Evolutionary conservation across 2,797 vertebrate species (phyloP).

Genomic region (Monodelphis domestica): DNA sequence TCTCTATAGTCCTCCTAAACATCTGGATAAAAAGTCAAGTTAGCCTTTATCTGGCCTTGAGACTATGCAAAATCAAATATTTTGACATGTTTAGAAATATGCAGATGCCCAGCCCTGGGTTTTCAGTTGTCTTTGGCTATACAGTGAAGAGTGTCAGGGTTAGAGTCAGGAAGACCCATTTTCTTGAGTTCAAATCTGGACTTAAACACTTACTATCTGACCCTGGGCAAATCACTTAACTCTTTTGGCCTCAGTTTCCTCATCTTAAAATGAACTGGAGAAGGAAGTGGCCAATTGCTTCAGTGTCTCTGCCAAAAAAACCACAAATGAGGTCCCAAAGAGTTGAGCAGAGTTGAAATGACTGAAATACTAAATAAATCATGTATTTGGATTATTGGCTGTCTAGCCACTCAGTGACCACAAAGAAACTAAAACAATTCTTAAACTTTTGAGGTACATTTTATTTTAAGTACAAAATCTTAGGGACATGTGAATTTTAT

Average conservation of each 20-base stretch:
- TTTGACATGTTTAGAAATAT: conserved; percentile 25
- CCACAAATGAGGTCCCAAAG: neutral
- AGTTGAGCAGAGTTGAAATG: neutral
- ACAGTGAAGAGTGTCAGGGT: too few species aligned
- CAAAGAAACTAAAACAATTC: neutral
- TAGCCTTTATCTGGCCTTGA: neutral
- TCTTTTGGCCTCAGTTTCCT: neutral
- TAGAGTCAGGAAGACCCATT: neutral
- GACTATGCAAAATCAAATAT: neutral
- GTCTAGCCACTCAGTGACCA: neutral
- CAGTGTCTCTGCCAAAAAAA: neutral
- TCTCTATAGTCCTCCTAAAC: neutral
- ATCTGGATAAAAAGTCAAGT: neutral
- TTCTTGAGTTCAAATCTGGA: neutral
- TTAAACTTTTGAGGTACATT: neutral
- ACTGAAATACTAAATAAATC: neutral
- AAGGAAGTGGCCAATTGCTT: neutral
- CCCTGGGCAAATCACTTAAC: neutral
- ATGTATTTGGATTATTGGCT: neutral
- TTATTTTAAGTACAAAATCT: neutral
- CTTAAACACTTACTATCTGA: neutral
- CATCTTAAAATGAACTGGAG: neutral
- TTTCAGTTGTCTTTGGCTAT: conserved; percentile 24
- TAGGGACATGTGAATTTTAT: neutral
- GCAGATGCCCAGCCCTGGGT: neutral